Conservation (phyloP, 2,113 vertebrate genomes). For the Mobula hypostoma region DNA sequence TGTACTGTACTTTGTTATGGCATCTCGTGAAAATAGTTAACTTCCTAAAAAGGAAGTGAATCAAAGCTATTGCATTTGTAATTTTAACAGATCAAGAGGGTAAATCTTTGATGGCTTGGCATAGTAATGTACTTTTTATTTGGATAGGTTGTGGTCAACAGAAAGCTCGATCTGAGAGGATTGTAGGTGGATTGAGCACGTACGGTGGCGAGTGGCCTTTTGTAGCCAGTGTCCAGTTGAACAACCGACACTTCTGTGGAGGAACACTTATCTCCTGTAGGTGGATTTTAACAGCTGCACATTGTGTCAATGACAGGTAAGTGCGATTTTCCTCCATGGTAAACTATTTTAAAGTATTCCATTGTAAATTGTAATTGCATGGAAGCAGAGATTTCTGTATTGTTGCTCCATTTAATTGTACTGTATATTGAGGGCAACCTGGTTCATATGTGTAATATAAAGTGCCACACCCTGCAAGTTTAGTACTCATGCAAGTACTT, state of each 20-base stretch:
- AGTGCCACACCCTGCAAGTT: too few species aligned
- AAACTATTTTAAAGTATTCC: background rate
- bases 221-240: background rate
- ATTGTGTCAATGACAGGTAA: slow-evolving; percentile 2
- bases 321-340: too few species aligned
- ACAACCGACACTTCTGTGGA: background rate
- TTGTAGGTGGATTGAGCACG: background rate
- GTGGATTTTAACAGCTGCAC: slow-evolving; percentile 28
- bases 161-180: background rate
- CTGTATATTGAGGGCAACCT: background rate
- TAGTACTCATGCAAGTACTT: too few species aligned
- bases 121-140: background rate
- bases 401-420: background rate
- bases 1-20: too few species aligned
- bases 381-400: background rate
- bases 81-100: background rate
- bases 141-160: slow-evolving; percentile 10
- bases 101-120: background rate
- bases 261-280: slow-evolving; percentile 27
- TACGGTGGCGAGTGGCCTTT: slow-evolving; percentile 10
- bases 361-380: too few species aligned
- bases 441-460: background rate
- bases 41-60: background rate
- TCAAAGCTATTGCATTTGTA: background rate
- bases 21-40: background rate